These are phyloP conservation scores for Motacilla tschutschensis DNA, from an alignment of 2,113 vertebrate species.

Conservation along the genomic window DNA sequence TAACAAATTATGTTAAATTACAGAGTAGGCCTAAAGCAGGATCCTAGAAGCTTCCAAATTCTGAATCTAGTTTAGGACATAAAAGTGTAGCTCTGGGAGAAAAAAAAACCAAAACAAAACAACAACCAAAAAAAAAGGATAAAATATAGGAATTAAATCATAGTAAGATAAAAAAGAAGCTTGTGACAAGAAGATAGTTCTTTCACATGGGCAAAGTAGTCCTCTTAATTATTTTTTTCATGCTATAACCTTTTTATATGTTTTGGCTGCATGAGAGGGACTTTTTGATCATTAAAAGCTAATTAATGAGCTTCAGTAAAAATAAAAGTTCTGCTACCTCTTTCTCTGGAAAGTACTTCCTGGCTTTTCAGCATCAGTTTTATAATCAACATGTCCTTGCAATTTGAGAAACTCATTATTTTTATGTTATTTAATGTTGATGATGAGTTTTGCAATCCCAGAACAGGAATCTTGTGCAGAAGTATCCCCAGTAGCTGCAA, in stretches of 20 bases:
- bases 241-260: neutral
- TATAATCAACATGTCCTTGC: neutral
- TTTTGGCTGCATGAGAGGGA: neutral
- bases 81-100: conserved; percentile 16
- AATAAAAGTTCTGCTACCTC: neutral
- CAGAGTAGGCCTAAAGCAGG: neutral
- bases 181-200: neutral
- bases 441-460: neutral
- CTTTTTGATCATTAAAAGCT: neutral
- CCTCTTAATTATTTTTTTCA: neutral
- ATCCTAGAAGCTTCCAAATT: neutral
- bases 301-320: neutral
- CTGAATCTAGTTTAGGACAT: conserved; percentile 4
- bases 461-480: neutral
- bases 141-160: neutral
- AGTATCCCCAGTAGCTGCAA: neutral
- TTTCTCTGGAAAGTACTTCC: neutral
- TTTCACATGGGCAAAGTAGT: neutral
- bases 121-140: neutral
- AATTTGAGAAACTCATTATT: neutral
- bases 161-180: neutral
- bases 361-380: neutral
- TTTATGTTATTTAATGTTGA: neutral
- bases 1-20: conserved; percentile 28
- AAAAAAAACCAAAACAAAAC: neutral